Evolutionary conservation across 1,140 invertebrate genomes (phyloP), one percentile per base, ranked within the genome.

Genomic region (Littorina saxatilis): DNA sequence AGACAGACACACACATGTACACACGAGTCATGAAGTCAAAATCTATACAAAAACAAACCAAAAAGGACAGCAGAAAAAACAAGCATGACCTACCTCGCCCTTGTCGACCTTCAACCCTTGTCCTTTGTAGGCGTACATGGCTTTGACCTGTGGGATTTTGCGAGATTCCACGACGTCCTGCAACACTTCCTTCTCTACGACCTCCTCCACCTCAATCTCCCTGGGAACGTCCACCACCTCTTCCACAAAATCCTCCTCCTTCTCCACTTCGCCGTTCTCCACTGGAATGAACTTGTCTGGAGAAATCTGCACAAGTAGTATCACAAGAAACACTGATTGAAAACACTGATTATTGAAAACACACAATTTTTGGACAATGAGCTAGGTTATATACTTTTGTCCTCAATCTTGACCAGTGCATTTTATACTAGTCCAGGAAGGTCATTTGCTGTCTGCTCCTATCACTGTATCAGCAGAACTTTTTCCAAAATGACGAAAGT

Each of bases 71-170:
- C 35, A 68, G 29, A 35, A 68, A 32, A 9, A 20, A 29, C 7
- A 2, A 68, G 35, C 32, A 17, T 27, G 11, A 83, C 91, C 91
- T 86, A 96, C 95, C 93, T 98, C 97, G 80, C 97, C 97, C 93
- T 99, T 99, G 5, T 93, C 93, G 94, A 99, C 97, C 35, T 95
- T 94, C 73, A 89, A 86, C 93, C 99, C 97, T 89, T 99, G 97
- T 0, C 98, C 98, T 84, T 94, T 95, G 93, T 98, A 99, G 2
- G 96, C 95, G 92, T 99, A 99, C 35, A 98, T 92, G 63, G 94
- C 94, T 80, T 93, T 96, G 27, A 98, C 97, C 93, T 99, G 98
- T 0, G 97, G 97, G 15, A 99, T 95, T 81, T 96, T 94, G 79
- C 96, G 94, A 85, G 98, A 96, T 91, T 99, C 97, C 0, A 96